Evolutionary conservation across 2,888 invertebrate genomes (phyloP).

Genomic region (Acanthopleura granulata): DNA sequence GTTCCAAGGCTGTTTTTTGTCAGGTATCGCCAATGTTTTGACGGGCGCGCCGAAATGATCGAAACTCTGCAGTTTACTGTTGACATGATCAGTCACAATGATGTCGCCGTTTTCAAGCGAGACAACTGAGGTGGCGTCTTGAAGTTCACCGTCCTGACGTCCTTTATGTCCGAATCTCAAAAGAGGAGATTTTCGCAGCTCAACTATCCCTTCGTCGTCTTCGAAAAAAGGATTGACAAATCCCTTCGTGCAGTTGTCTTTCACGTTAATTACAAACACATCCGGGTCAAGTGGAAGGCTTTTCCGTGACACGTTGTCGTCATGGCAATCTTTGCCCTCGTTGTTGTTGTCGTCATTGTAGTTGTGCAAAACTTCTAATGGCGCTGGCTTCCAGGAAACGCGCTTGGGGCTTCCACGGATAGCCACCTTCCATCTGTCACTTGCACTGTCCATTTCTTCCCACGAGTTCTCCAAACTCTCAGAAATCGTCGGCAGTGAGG

Average conservation of each 20-base stretch:
- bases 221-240: background rate
- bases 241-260: background rate
- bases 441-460: background rate
- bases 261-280: background rate
- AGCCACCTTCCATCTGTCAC: background rate
- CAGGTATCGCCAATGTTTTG: slow-evolving; percentile 36
- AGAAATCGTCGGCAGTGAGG: background rate
- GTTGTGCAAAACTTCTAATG: background rate
- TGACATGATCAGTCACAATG: slow-evolving; percentile 55
- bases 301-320: background rate
- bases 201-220: slow-evolving; percentile 3
- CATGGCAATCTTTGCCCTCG: background rate
- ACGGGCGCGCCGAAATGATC: slow-evolving; percentile 40
- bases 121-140: slow-evolving; percentile 40
- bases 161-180: slow-evolving; percentile 37
- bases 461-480: background rate
- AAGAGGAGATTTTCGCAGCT: background rate
- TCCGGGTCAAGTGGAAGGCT: background rate
- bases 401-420: background rate
- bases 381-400: background rate
- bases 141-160: slow-evolving; percentile 33
- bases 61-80: slow-evolving; percentile 47
- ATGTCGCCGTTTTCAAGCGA: slow-evolving; percentile 38
- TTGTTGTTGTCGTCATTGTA: background rate
- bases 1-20: slow-evolving; percentile 49